Percentiles rank a stretch among this genome's conserved stretches.
These are phyloP conservation scores for Spisula solida DNA, from an alignment of 2,888 invertebrate genomes.

Conservation along the genomic window DNA sequence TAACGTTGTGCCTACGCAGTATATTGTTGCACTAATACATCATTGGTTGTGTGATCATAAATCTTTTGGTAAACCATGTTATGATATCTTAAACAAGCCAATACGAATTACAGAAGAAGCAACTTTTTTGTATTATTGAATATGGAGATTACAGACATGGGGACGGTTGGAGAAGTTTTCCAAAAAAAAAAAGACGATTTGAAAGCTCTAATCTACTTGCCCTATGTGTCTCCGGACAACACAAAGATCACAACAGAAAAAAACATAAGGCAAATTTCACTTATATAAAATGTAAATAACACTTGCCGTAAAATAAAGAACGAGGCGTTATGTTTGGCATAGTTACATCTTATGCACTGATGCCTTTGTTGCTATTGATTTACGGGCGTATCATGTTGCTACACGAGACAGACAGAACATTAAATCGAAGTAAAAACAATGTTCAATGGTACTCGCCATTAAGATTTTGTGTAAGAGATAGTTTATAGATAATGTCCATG, in stretches of 20 bases:
- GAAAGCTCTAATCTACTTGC: too few relatives aligned
- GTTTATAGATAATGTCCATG: not conserved
- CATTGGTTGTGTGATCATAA: not conserved
- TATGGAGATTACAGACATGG: not conserved
- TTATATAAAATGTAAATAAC: not conserved
- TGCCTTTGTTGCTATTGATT: conserved; percentile 15
- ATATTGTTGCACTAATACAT: too few relatives aligned
- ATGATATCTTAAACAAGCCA: not conserved
- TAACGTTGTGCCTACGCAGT: too few relatives aligned
- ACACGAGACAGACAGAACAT: conserved; percentile 26
- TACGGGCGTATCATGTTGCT: not conserved
- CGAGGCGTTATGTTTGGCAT: not conserved
- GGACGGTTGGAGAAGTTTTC: too few relatives aligned
- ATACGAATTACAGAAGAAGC: not conserved
- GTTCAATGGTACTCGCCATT: conserved; percentile 14
- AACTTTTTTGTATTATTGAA: not conserved
- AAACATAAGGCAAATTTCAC: not conserved
- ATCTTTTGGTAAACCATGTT: not conserved
- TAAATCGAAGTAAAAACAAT: conserved; percentile 21
- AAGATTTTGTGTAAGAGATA: conserved; percentile 26
- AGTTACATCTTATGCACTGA: not conserved
- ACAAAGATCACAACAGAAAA: too few relatives aligned
- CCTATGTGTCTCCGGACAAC: too few relatives aligned
- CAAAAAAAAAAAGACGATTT: too few relatives aligned
- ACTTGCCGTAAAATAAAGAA: not conserved